A percentile compares a stretch with the other conserved stretches of the same genome.
Evolutionary conservation across 2,797 vertebrate species (phyloP).

Genomic region (Dallia pectoralis): DNA sequence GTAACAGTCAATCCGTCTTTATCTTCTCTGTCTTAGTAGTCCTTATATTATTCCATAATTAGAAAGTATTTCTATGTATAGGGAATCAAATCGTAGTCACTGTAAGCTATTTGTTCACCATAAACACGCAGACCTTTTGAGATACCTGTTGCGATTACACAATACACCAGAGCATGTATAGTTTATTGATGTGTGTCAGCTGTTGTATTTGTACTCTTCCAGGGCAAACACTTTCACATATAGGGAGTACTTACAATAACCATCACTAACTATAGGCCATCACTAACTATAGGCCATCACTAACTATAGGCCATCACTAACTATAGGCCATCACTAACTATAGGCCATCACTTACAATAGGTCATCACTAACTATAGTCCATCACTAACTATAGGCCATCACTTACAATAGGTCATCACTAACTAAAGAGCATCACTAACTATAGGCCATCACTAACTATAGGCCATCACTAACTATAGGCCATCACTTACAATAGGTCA

Average conservation of each 20-base stretch:
- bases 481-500: too few relatives aligned
- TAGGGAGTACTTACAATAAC: too few relatives aligned
- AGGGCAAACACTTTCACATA: constrained; percentile 38
- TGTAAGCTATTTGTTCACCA: not conserved
- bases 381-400: constrained; percentile 34
- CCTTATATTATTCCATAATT: constrained; percentile 23
- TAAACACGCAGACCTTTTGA: not conserved
- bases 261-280: constrained; percentile 34
- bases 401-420: too few relatives aligned
- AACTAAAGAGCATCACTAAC: too few relatives aligned
- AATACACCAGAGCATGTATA: not conserved
- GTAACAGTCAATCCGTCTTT: constrained; percentile 63
- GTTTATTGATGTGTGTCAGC: constrained; percentile 29
- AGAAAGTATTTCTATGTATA: too few relatives aligned
- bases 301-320: constrained; percentile 40
- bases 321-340: constrained; percentile 30
- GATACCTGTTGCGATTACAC: not conserved
- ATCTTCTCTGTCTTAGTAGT: constrained; percentile 45
- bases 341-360: too few relatives aligned
- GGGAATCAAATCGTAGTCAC: not conserved
- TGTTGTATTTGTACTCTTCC: constrained; percentile 32
- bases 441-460: constrained; percentile 32
- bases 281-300: constrained; percentile 31
- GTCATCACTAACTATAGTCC: too few relatives aligned
- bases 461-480: constrained; percentile 36